Conservation (phyloP, 2,797 vertebrate species). For the Anguilla pacifica region DNA sequence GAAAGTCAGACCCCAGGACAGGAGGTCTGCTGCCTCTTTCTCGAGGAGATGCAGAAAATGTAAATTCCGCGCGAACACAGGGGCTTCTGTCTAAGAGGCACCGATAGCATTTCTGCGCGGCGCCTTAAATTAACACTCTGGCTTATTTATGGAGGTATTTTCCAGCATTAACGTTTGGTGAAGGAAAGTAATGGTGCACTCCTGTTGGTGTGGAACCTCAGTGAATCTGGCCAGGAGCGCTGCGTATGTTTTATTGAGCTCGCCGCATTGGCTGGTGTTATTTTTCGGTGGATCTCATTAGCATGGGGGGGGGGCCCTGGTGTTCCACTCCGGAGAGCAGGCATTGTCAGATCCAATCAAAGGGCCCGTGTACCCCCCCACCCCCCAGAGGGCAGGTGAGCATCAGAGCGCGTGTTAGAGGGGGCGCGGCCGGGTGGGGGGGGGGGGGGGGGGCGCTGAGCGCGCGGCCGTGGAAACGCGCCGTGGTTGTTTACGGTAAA, state of each 20-base stretch:
- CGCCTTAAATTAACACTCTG: constrained; percentile 61
- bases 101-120: constrained; percentile 53
- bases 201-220: constrained; percentile 59
- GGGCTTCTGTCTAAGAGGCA: constrained; percentile 53
- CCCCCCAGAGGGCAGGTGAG: neutral
- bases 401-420: neutral
- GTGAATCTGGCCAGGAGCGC: constrained; percentile 64
- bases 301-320: neutral
- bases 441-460: no score
- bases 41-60: neutral
- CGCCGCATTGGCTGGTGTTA: constrained; percentile 36
- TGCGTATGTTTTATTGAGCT: constrained; percentile 61
- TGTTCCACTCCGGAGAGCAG: constrained; percentile 3
- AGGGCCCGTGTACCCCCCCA: neutral
- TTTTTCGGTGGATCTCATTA: constrained; percentile 31
- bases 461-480: constrained; percentile 23
- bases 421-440: neutral
- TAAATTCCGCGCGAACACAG: neutral
- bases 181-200: constrained; percentile 64
- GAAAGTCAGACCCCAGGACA: constrained; percentile 1
- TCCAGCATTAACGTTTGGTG: constrained; percentile 64
- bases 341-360: constrained; percentile 2
- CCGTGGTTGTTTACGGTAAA: constrained; percentile 53
- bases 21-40: neutral
- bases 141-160: constrained; percentile 62